A percentile compares a stretch with the other conserved stretches of the same genome.
Evolutionary conservation across 2,888 invertebrate genomes (phyloP).

Genomic region (Netelia inedita): DNA sequence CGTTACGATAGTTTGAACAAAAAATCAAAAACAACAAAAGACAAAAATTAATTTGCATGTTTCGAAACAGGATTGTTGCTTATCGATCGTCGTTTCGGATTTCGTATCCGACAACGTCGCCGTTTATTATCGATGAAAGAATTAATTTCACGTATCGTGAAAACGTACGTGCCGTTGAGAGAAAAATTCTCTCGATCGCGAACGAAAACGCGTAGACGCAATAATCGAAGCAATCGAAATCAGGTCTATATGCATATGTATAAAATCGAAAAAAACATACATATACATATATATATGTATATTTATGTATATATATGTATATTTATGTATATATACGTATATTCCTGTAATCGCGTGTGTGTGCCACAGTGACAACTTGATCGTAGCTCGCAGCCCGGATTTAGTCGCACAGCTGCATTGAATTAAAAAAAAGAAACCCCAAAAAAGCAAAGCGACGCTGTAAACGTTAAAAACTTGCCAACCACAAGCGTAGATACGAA

Average conservation of each 20-base stretch:
- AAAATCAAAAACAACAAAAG: constrained; percentile 1
- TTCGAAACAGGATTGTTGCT: constrained; percentile 48
- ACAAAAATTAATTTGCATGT: constrained; percentile 26
- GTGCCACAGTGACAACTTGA: constrained; percentile 68
- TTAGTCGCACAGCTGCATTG: constrained; percentile 18
- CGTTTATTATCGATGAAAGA: no score
- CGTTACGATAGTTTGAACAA: constrained; percentile 1
- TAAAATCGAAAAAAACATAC: neutral
- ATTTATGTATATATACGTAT: neutral
- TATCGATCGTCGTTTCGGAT: neutral
- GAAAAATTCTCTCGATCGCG: neutral
- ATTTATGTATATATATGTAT: neutral
- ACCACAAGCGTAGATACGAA: constrained; percentile 47
- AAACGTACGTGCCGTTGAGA: neutral
- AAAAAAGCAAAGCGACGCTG: constrained; percentile 2
- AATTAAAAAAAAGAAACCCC: neutral
- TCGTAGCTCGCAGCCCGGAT: constrained; percentile 34
- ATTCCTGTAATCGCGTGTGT: constrained; percentile 56
- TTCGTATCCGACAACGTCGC: neutral
- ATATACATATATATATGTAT: neutral
- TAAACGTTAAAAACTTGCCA: constrained; percentile 51
- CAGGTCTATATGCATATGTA: neutral
- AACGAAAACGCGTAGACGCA: neutral
- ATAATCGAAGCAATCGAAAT: neutral
- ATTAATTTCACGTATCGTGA: no score